phyloP scores from a whole-genome alignment of 2,797 vertebrate genomes.

The Myoxocephalus aenaeus region DNA sequence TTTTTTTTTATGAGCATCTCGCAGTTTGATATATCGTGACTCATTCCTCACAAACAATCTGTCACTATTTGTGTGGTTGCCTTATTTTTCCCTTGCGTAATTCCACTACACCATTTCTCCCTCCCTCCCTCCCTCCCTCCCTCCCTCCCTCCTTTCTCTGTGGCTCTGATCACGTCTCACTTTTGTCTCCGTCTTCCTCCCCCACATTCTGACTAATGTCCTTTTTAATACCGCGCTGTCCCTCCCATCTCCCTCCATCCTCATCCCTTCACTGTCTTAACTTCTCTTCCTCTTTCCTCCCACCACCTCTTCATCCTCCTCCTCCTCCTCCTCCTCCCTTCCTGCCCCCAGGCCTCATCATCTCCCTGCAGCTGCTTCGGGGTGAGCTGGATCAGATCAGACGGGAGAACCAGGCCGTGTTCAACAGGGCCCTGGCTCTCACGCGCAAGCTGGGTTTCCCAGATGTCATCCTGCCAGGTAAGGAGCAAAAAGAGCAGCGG shows the following conservation, averaged over 20 bases:
- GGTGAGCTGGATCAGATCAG: slow-evolving; percentile 98
- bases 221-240: slow-evolving; percentile 68
- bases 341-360: slow-evolving; percentile 89
- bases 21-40: slow-evolving; percentile 50
- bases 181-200: slow-evolving; percentile 66
- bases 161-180: slow-evolving; percentile 63
- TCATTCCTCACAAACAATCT: slow-evolving; percentile 52
- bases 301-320: slow-evolving; percentile 38
- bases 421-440: slow-evolving; percentile 94
- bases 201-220: slow-evolving; percentile 78
- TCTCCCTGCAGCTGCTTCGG: slow-evolving; percentile 95
- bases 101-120: slow-evolving; percentile 42
- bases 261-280: slow-evolving; percentile 29
- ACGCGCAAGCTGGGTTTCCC: slow-evolving; percentile 98
- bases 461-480: slow-evolving; percentile 99
- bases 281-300: slow-evolving; percentile 39
- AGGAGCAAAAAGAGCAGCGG: slow-evolving; percentile 65
- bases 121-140: not conserved
- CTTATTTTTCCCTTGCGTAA: slow-evolving; percentile 43
- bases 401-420: slow-evolving; percentile 95
- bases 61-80: slow-evolving; percentile 47
- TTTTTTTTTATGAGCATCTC: slow-evolving; percentile 37
- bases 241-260: slow-evolving; percentile 41
- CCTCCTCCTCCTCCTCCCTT: slow-evolving; percentile 26
- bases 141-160: slow-evolving; percentile 20